Base-by-base conservation (phyloP, 2,797 vertebrate species). In the Xenops minutus region DNA sequence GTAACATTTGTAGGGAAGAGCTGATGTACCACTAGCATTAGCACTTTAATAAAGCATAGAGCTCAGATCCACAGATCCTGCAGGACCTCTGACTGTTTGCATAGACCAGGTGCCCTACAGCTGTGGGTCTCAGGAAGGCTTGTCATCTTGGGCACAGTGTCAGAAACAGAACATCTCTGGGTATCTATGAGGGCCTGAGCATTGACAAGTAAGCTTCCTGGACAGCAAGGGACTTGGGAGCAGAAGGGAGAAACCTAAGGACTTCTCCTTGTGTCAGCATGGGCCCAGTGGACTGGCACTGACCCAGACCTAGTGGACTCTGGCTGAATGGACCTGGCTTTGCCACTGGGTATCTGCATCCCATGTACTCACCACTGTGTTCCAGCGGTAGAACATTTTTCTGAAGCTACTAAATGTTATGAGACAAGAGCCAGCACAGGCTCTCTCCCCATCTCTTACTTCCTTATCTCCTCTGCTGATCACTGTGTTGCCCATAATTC, bases 401-500 rank as follows among this genome's bases (percentile, higher is more conserved):
- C 56, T 58, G 49, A 86, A 81, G 51, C 46, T 64, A 61, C 41
- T 64, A 54, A 72, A 69, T 21, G 17, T 18, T 66, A 36, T 41
- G 26, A 80, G n/a, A 26, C 48, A 82, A 62, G 79, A 77, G 32
- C 29, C 30, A 41, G 59, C n/a, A 48, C 10, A 20, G 20, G 22
- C 36, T 83, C 37, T 69, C 6, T 71, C 8, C 3, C 11, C 3
- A 1, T 34, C 9, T 63, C 52, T 87, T 71, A 55, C 18, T 78
- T 91, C 52, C 23, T 85, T 77, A 17, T 54, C 44, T 52, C 34
- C 36, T 52, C 26, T 52, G 11, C 36, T 0, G 3, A 22, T 41
- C 0, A 0, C 21, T 69, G 12, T 0, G 0, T 12, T 44, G 32
- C 32, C 44, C 49, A 7, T 22, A 68, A 52, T 37, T 84, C 32